Conservation (phyloP, 2,888 invertebrate genomes). For the Acrobeloides nanus region DNA sequence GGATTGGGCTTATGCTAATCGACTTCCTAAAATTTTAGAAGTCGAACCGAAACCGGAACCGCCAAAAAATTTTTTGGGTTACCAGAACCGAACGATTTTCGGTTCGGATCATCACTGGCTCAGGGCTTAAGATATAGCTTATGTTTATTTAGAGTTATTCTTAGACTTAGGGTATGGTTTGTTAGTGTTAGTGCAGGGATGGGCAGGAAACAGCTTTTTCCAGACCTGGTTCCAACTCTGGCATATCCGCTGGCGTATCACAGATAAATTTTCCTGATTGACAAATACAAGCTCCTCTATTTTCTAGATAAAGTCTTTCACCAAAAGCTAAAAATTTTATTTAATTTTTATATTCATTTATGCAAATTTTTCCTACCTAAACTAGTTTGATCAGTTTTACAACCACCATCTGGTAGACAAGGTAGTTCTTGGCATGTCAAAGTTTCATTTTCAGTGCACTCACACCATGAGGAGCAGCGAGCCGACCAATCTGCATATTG, state of each 20-base stretch:
- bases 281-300: conserved; percentile 48
- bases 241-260: conserved; percentile 33
- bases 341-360: neutral
- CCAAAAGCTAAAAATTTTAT: conserved; percentile 35
- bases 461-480: conserved; percentile 48
- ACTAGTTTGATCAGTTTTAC: conserved; percentile 36
- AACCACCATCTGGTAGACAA: conserved; percentile 33
- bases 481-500: conserved; percentile 39
- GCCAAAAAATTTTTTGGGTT: too few species aligned
- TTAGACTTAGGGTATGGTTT: too few species aligned
- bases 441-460: conserved; percentile 34
- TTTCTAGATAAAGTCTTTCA: conserved; percentile 43
- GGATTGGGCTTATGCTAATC: too few species aligned
- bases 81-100: too few species aligned
- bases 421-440: conserved; percentile 33
- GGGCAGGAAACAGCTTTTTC: neutral
- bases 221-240: conserved; percentile 28
- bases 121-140: too few species aligned
- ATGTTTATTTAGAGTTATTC: too few species aligned
- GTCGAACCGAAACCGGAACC: too few species aligned
- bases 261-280: conserved; percentile 42
- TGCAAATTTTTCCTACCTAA: conserved; percentile 23
- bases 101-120: too few species aligned
- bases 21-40: too few species aligned
- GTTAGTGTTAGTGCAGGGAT: too few species aligned